A percentile compares a stretch with the other conserved stretches of the same genome.
phyloP scores from a whole-genome alignment of 2,797 vertebrate genomes.

The Lepilemur ruficaudatus region DNA sequence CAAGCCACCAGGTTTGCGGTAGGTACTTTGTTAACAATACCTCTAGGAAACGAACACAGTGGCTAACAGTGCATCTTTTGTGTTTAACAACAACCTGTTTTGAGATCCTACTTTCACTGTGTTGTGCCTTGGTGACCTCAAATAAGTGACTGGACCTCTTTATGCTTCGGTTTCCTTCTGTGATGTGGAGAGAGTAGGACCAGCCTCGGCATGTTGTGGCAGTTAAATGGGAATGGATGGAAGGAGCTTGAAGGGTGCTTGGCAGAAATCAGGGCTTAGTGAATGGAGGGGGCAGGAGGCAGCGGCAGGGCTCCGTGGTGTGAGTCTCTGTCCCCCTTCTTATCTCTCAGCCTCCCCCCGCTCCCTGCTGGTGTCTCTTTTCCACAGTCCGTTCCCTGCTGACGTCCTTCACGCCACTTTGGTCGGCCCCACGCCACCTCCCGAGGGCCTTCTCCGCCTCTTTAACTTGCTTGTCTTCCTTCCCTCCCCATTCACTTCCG shows the following conservation, averaged over 20 bases:
- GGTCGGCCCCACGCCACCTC: background rate
- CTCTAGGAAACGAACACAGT: no score
- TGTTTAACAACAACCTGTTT: background rate
- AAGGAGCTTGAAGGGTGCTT: rapidly evolving
- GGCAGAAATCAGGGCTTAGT: background rate
- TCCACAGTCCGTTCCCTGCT: background rate
- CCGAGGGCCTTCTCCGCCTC: background rate
- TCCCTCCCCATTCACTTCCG: rapidly evolving
- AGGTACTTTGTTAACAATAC: no score
- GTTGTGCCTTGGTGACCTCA: background rate
- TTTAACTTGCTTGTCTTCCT: background rate
- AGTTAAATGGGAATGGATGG: rapidly evolving
- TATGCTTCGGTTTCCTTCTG: background rate
- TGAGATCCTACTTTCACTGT: rapidly evolving
- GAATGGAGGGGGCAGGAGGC: background rate
- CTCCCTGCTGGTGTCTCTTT: background rate
- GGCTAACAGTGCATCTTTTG: background rate
- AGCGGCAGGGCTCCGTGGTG: rapidly evolving
- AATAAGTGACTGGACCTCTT: background rate
- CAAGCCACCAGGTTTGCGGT: rapidly evolving
- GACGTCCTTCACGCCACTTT: rapidly evolving
- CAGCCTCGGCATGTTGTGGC: no score
- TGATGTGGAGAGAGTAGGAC: background rate
- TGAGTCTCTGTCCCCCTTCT: background rate
- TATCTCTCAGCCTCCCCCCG: background rate